Conservation (phyloP, 2,888 invertebrate genomes). For the Synanthedon andrenaeformis region DNA sequence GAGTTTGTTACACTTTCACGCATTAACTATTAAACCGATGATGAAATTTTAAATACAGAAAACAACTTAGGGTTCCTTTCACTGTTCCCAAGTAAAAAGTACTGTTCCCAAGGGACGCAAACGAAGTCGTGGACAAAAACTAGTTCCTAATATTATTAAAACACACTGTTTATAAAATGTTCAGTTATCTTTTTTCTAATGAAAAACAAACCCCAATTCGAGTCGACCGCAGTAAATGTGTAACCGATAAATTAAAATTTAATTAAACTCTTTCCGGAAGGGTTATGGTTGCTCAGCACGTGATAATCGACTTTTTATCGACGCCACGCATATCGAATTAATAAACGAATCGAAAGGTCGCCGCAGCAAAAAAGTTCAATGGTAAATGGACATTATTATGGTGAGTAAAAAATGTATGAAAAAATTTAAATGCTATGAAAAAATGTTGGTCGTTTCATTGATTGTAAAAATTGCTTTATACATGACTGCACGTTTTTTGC, state of each 20-base stretch:
- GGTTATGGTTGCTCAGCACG: conserved; percentile 2
- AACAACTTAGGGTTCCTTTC: too few relatives aligned
- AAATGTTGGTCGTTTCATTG: not conserved
- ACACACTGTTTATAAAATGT: too few relatives aligned
- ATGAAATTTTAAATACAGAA: too few relatives aligned
- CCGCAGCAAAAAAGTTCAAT: not conserved
- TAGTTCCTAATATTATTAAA: too few relatives aligned
- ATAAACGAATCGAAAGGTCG: not conserved
- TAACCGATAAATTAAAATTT: conserved; percentile 1
- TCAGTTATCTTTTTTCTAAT: too few relatives aligned
- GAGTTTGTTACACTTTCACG: too few relatives aligned
- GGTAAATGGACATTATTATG: not conserved
- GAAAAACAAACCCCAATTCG: too few relatives aligned
- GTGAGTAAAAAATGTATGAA: not conserved
- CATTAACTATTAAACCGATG: too few relatives aligned
- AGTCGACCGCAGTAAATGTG: too few relatives aligned
- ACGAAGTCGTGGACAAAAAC: too few relatives aligned
- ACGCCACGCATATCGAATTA: not conserved
- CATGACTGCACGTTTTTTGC: not conserved
- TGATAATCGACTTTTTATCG: not conserved
- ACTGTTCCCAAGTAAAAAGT: too few relatives aligned
- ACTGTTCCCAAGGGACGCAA: too few relatives aligned
- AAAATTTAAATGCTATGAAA: not conserved
- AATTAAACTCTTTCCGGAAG: conserved; percentile 3
- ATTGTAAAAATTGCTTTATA: not conserved